Evolutionary conservation across 2,797 vertebrate genomes (phyloP), one percentile per base, ranked within the genome.

Genomic region (Epinephelus malabaricus): DNA sequence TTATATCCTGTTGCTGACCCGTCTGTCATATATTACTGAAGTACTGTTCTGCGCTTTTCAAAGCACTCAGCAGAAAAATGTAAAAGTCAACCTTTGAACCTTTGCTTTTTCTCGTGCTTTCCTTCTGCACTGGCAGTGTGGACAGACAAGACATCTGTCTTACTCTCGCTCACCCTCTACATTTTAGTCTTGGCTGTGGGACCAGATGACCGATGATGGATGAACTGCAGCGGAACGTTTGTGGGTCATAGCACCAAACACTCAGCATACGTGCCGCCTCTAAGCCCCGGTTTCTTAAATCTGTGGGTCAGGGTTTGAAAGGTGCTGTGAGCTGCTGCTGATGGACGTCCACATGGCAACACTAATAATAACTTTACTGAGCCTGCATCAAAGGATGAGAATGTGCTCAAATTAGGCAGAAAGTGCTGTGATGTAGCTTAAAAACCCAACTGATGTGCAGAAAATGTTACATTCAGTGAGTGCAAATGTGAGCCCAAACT

Each of bases 131-230:
- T 27, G 19, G n/a, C 75, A 53, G 25, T 30, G 27, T 15, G 40
- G 59, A 82, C 34, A 27, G 25, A 51, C 23, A 59, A 19, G 3
- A n/a, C 62, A 59, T 73, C 27, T 30, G 43, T 67, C 77, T 60
- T 77, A 43, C 46, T 46, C 46, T 60, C 70, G 73, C 18, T 1
- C 55, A 25, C 59, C 34, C 12, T 38, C 58, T 23, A 23, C 43
- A 70, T 55, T 43, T 63, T 19, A 68, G 53, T 65, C 30, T 65
- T 70, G 75, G 72, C 70, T 69, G 55, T n/a, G 7, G 27, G 30
- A 69, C 55, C 69, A 78, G 67, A 65, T 53, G 67, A 75, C 14
- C 25, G 71, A 73, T 73, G 84, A 84, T 14, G 60, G 74, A 78
- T 53, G 64, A 79, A 58, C 67, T 65, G 60, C 65, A 60, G 79